These are phyloP conservation scores for Ectropis crepuscularia DNA, from an alignment of 2,888 invertebrate genomes.

Conservation along the genomic window DNA sequence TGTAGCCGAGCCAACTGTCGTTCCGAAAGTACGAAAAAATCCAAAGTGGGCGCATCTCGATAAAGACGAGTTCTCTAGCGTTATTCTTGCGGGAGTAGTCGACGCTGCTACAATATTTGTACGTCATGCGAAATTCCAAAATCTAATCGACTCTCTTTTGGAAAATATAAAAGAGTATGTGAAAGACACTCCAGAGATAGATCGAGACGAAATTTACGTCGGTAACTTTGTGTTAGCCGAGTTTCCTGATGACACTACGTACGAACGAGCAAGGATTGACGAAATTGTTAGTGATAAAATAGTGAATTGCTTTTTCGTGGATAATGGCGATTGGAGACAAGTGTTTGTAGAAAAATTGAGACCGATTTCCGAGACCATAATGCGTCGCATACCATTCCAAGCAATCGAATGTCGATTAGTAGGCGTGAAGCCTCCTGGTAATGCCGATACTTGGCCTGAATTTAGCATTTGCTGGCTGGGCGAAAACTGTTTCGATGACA, in stretches of 20 bases:
- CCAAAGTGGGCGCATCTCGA: slow-evolving; percentile 81
- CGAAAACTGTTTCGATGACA: slow-evolving; percentile 70
- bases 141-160: slow-evolving; percentile 64
- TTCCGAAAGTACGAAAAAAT: slow-evolving; percentile 34
- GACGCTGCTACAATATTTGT: slow-evolving; percentile 80
- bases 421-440: slow-evolving; percentile 73
- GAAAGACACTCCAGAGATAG: slow-evolving; percentile 46
- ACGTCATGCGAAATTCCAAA: slow-evolving; percentile 73
- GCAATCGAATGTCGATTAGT: slow-evolving; percentile 86
- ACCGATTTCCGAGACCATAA: slow-evolving; percentile 77
- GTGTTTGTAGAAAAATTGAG: slow-evolving; percentile 70
- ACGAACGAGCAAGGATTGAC: slow-evolving; percentile 76
- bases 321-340: slow-evolving; percentile 84
- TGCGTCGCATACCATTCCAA: slow-evolving; percentile 85
- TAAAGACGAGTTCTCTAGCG: slow-evolving; percentile 60
- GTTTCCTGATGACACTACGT: slow-evolving; percentile 72
- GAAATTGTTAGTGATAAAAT: slow-evolving; percentile 60
- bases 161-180: slow-evolving; percentile 71
- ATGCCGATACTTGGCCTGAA: slow-evolving; percentile 77
- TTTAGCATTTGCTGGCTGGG: slow-evolving; percentile 81
- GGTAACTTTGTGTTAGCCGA: slow-evolving; percentile 80
- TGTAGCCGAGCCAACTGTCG: slow-evolving; percentile 39
- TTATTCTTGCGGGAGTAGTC: slow-evolving; percentile 73
- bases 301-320: slow-evolving; percentile 85
- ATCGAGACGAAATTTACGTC: slow-evolving; percentile 50